Evolutionary conservation across 2,113 vertebrate species (phyloP).

Genomic region (Origma solitaria): DNA sequence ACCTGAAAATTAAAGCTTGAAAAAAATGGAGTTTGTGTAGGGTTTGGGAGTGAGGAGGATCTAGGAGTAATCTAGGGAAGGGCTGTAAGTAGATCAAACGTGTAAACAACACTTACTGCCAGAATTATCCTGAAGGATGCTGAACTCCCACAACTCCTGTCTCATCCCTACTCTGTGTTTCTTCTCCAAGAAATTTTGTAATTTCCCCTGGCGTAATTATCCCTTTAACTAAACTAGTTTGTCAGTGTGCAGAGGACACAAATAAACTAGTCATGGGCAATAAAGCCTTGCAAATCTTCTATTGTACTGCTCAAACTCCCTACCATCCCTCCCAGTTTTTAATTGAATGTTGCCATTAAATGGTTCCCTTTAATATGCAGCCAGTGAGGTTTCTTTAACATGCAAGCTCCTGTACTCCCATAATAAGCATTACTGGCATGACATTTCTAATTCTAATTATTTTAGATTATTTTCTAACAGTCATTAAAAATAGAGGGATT

Average conservation of each 20-base stretch:
- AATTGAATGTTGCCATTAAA: slow-evolving; percentile 16
- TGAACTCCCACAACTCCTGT: background rate
- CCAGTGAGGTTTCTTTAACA: background rate
- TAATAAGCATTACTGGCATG: background rate
- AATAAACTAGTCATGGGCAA: slow-evolving; percentile 3
- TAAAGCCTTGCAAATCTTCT: slow-evolving; percentile 30
- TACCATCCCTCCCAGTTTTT: background rate
- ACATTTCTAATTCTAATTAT: slow-evolving; percentile 3
- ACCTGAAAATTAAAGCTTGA: background rate
- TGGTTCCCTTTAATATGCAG: background rate
- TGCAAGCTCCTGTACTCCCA: background rate
- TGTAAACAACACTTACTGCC: background rate
- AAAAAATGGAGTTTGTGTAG: background rate
- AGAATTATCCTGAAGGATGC: background rate
- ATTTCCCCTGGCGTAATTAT: slow-evolving; percentile 21
- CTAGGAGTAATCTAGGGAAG: background rate
- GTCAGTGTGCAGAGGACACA: background rate
- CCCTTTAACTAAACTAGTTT: background rate
- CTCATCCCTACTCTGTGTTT: background rate
- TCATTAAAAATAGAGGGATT: background rate
- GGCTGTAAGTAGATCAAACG: background rate
- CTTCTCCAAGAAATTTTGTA: background rate
- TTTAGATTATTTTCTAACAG: slow-evolving; percentile 7
- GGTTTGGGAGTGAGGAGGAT: background rate
- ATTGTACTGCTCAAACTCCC: slow-evolving; percentile 5